phyloP scores from a whole-genome alignment of 2,113 vertebrate species.

The Garra rufa region DNA sequence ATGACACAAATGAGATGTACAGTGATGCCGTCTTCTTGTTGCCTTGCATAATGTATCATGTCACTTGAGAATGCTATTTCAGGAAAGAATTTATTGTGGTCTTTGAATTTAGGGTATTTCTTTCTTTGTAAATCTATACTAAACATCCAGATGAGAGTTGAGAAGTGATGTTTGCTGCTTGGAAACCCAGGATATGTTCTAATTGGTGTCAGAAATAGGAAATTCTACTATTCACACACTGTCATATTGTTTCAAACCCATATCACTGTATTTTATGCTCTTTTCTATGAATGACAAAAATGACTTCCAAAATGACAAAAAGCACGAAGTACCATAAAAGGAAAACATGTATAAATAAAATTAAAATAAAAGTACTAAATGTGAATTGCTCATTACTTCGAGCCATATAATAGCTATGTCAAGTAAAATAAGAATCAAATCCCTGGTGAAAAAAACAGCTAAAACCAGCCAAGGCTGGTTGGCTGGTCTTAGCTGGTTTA shows the following conservation, averaged over 20 bases:
- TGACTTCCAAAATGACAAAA: background rate
- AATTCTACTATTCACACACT: background rate
- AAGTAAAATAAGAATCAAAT: no score
- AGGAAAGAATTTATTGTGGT: background rate
- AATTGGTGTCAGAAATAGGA: background rate
- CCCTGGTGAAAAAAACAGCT: no score
- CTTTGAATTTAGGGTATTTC: background rate
- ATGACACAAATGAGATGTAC: background rate
- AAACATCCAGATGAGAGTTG: background rate
- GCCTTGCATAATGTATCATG: background rate
- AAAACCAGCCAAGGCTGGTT: no score
- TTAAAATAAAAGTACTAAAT: background rate
- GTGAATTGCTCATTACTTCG: background rate
- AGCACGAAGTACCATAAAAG: background rate
- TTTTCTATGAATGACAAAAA: background rate
- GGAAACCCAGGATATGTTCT: background rate
- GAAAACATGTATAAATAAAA: background rate
- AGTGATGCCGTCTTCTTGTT: background rate
- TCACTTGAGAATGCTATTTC: background rate
- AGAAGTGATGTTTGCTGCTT: background rate
- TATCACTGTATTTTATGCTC: background rate
- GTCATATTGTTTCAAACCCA: background rate
- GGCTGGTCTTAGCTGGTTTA: no score
- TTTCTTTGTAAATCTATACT: background rate
- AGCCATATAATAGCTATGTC: background rate